phyloP scores from a whole-genome alignment of 2,113 vertebrate species.

The Carollia perspicillata region DNA sequence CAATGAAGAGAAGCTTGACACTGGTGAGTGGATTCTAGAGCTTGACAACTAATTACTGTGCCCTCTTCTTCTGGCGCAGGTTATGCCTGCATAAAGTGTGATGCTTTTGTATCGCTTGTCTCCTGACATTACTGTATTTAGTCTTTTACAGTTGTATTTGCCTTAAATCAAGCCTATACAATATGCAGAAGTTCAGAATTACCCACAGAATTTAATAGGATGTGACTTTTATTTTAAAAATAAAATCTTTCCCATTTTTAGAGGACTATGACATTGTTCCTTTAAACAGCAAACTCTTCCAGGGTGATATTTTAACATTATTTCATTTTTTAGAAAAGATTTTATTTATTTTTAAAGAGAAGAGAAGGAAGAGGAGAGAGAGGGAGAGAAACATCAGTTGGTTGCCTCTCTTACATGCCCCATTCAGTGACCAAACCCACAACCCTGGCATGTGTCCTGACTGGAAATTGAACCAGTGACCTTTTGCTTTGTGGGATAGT shows the following conservation, averaged over 20 bases:
- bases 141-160: neutral
- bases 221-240: conserved; percentile 15
- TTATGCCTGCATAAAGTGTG: neutral
- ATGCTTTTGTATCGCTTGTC: neutral
- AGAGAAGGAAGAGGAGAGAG: too few relatives aligned
- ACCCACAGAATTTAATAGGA: neutral
- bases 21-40: conserved; percentile 82
- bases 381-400: too few relatives aligned
- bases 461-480: too few relatives aligned
- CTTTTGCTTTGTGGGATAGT: too few relatives aligned
- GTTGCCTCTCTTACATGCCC: too few relatives aligned
- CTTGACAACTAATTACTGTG: neutral
- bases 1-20: conserved; percentile 94
- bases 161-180: neutral
- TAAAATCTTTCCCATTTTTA: neutral
- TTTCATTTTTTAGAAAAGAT: neutral
- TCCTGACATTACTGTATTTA: neutral
- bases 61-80: neutral
- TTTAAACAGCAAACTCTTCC: conserved; percentile 17
- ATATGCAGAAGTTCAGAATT: neutral
- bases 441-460: too few relatives aligned
- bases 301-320: neutral
- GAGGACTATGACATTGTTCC: neutral
- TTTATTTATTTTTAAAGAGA: too few relatives aligned
- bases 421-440: too few relatives aligned